Conservation (phyloP, 2,797 vertebrate genomes). For the Phoebastria nigripes region DNA sequence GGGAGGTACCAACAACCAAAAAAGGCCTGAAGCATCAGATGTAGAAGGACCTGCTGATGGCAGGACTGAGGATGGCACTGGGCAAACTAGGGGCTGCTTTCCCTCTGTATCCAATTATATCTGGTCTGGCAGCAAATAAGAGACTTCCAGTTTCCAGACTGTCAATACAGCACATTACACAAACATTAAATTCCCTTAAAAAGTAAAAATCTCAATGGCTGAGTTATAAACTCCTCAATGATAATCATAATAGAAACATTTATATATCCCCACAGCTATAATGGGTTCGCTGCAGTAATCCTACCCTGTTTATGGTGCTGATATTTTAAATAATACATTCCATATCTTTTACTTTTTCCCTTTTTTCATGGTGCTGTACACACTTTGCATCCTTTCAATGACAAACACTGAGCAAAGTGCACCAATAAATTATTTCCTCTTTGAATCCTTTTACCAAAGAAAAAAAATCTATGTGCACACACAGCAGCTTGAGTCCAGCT, state of each 20-base stretch:
- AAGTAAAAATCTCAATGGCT: constrained; percentile 15
- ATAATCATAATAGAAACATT: constrained; percentile 5
- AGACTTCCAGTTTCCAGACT: neutral
- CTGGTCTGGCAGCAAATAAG: neutral
- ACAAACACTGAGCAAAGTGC: constrained; percentile 63
- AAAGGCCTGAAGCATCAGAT: neutral
- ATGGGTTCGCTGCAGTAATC: constrained; percentile 30
- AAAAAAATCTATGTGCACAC: constrained; percentile 28
- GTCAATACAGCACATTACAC: neutral
- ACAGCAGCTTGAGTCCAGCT: constrained; percentile 51
- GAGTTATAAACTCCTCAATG: constrained; percentile 6
- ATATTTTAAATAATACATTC: constrained; percentile 54
- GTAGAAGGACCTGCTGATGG: neutral
- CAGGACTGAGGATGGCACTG: neutral
- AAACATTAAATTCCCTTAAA: constrained; percentile 43
- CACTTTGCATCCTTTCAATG: constrained; percentile 61
- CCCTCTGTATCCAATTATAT: neutral
- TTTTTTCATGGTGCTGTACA: constrained; percentile 40
- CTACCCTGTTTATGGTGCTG: constrained; percentile 25
- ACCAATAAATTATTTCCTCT: constrained; percentile 67
- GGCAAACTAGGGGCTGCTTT: neutral
- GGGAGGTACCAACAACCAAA: neutral
- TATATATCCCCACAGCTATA: neutral
- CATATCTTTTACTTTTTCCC: constrained; percentile 18
- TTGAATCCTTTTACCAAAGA: constrained; percentile 52